Conservation (phyloP, 35 echinoderm and acorn worm species). For the Hemicentrotus pulcherrimus region DNA sequence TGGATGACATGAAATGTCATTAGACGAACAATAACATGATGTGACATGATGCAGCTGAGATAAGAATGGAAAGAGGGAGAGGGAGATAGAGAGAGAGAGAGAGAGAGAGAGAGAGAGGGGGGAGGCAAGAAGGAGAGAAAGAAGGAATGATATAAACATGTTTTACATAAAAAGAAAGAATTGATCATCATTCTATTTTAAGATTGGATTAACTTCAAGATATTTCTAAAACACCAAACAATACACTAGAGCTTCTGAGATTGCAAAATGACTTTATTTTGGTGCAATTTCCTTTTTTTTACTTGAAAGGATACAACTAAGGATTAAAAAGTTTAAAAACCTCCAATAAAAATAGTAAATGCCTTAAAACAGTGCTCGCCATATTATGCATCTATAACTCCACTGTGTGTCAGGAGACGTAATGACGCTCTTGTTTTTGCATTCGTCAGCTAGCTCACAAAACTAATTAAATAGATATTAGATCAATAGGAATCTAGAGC, state of each 20-base stretch:
- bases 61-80: neutral
- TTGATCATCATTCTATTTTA: too few relatives aligned
- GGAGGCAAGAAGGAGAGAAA: neutral
- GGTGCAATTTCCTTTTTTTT: neutral
- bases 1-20: slow-evolving; percentile 18
- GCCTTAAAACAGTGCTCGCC: neutral
- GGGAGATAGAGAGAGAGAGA: neutral
- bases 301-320: neutral
- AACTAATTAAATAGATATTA: slow-evolving; percentile 14
- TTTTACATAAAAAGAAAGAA: too few relatives aligned
- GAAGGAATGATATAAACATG: neutral
- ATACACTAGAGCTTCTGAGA: too few relatives aligned
- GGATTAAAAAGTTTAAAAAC: neutral
- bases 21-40: neutral
- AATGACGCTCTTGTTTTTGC: slow-evolving; percentile 9
- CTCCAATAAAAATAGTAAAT: neutral
- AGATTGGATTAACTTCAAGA: too few relatives aligned
- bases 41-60: slow-evolving; percentile 16
- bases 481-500: neutral
- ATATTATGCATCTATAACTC: neutral
- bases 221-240: too few relatives aligned
- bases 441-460: neutral
- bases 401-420: neutral
- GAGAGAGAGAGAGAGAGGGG: neutral
- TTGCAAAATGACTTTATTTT: too few relatives aligned